Percentiles rank a stretch among this genome's conserved stretches.
Conservation (phyloP, 2,888 invertebrate species). For the Proisotoma minuta region DNA sequence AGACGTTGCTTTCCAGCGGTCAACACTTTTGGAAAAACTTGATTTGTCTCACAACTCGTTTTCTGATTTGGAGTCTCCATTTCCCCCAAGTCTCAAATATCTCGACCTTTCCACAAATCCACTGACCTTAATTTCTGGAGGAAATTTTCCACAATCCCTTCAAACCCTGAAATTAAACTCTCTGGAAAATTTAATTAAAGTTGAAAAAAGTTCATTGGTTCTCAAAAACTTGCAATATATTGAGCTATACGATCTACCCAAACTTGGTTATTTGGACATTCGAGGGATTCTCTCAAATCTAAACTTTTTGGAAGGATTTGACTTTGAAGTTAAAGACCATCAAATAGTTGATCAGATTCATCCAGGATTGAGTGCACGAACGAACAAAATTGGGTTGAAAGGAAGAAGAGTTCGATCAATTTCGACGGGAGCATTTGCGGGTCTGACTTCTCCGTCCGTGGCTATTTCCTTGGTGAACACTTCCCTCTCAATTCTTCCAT, state of each 20-base stretch:
- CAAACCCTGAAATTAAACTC: conserved; percentile 61
- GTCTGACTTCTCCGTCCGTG: conserved; percentile 68
- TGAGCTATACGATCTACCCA: conserved; percentile 69
- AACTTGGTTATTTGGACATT: conserved; percentile 68
- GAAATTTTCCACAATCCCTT: conserved; percentile 67
- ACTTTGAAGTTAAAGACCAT: conserved; percentile 81
- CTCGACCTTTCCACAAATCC: conserved; percentile 80
- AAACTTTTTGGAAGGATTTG: conserved; percentile 67
- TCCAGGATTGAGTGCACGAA: conserved; percentile 51
- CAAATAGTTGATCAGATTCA: conserved; percentile 68
- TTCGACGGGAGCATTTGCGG: conserved; percentile 77
- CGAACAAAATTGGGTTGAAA: conserved; percentile 41
- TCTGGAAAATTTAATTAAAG: conserved; percentile 65
- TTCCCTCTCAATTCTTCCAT: conserved; percentile 69
- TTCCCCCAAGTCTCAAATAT: conserved; percentile 64
- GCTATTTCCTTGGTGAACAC: conserved; percentile 74
- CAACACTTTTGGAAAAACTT: conserved; percentile 70
- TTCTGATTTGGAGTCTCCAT: conserved; percentile 59
- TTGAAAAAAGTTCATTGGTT: conserved; percentile 77
- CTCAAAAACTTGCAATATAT: conserved; percentile 66
- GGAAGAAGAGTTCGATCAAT: conserved; percentile 56
- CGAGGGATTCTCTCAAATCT: conserved; percentile 74
- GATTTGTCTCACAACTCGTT: conserved; percentile 70
- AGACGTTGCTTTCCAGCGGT: conserved; percentile 67
- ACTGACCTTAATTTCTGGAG: conserved; percentile 69